Percentiles rank a stretch among this genome's conserved stretches.
phyloP scores from a whole-genome alignment of 2,113 vertebrate species.

The Platysteira castanea region DNA sequence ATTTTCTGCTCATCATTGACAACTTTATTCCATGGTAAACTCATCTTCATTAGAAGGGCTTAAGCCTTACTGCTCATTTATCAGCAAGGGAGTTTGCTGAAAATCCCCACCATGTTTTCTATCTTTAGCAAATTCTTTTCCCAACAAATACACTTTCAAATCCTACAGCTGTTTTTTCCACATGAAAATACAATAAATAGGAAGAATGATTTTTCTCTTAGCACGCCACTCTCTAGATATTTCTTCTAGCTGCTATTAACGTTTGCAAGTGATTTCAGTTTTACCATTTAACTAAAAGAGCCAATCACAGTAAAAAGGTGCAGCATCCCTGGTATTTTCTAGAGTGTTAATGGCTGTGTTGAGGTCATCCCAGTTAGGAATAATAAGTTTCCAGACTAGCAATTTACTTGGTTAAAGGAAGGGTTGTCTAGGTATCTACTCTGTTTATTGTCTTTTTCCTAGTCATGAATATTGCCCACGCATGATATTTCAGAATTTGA shows the following conservation, averaged over 20 bases:
- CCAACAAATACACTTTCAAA: slow-evolving; percentile 28
- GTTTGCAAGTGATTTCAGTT: slow-evolving; percentile 8
- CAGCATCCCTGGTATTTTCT: neutral
- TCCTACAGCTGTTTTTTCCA: neutral
- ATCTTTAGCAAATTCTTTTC: slow-evolving; percentile 46
- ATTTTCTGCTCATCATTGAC: slow-evolving; percentile 63
- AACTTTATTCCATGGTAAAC: slow-evolving; percentile 66
- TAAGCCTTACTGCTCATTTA: slow-evolving; percentile 51
- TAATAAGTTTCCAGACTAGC: neutral
- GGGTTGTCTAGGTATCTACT: neutral
- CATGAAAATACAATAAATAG: neutral
- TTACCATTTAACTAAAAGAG: slow-evolving; percentile 11
- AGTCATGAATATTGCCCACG: neutral
- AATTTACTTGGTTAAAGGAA: slow-evolving; percentile 22
- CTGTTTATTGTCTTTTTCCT: neutral
- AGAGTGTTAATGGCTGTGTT: neutral
- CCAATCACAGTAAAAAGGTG: neutral
- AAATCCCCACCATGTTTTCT: slow-evolving; percentile 21
- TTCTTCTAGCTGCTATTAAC: slow-evolving; percentile 4
- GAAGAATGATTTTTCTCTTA: neutral
- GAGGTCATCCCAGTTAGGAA: neutral
- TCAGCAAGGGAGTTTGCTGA: slow-evolving; percentile 54
- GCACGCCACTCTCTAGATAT: neutral
- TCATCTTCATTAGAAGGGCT: slow-evolving; percentile 64
- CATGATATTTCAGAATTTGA: neutral